Conservation (phyloP, 2,113 vertebrate species). For the Peucedramus taeniatus region DNA sequence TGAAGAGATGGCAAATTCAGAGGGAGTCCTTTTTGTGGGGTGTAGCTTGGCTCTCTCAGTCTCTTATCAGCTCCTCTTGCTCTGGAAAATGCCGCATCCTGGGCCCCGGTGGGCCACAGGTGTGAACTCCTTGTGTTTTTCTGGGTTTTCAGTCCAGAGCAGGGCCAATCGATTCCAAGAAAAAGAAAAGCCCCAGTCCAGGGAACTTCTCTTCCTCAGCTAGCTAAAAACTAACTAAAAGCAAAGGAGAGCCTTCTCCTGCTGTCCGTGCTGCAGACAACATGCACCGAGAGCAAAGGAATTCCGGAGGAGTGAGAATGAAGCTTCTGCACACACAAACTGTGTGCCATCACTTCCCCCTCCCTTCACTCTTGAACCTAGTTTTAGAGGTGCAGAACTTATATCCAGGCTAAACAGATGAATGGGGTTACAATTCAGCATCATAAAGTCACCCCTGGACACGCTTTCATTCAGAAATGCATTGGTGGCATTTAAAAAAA, state of each 20-base stretch:
- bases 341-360: background rate
- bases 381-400: background rate
- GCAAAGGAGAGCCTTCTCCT: background rate
- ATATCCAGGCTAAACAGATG: background rate
- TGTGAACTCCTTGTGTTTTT: background rate
- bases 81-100: fast-evolving
- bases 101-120: background rate
- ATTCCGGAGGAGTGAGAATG: background rate
- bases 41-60: fast-evolving
- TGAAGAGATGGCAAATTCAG: background rate
- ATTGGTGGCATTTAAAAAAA: background rate
- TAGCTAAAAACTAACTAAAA: background rate
- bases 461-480: background rate
- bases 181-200: background rate
- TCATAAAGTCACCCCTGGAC: background rate
- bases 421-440: background rate
- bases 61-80: background rate
- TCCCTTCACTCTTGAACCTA: background rate
- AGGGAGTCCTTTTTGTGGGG: background rate
- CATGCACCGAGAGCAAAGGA: background rate
- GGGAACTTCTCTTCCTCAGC: background rate
- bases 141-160: background rate
- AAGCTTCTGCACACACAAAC: background rate
- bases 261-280: background rate
- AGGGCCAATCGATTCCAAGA: background rate